These are phyloP conservation scores for Drosophila nigromelanica DNA, from an alignment of 1,140 invertebrate species.

Conservation along the genomic window DNA sequence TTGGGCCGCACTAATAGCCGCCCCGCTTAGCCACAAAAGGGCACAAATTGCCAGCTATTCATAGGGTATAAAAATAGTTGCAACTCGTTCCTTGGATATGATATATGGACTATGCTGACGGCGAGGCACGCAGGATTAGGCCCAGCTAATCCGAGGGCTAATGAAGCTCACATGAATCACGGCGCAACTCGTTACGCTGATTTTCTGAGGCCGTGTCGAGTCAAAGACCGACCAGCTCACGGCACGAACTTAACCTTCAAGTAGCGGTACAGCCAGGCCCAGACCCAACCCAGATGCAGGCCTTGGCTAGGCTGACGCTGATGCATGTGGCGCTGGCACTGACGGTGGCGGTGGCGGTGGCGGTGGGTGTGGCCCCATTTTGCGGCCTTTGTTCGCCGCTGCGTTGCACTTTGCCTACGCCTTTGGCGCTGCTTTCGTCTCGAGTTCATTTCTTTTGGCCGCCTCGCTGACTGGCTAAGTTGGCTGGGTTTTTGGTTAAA, in stretches of 20 bases:
- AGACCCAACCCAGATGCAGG: constrained; percentile 15
- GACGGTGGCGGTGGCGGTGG: neutral
- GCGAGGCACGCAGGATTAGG: constrained; percentile 22
- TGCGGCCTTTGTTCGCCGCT: constrained; percentile 43
- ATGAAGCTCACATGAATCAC: constrained; percentile 50
- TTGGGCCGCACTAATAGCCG: neutral
- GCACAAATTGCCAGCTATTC: constrained; percentile 33
- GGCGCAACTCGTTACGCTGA: constrained; percentile 32
- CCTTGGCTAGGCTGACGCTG: constrained; percentile 8
- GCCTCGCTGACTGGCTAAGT: constrained; percentile 30
- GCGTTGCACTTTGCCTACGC: constrained; percentile 37
- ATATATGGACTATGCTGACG: neutral
- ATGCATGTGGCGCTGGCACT: constrained; percentile 6
- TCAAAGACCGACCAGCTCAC: constrained; percentile 57
- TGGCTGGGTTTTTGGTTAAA: constrained; percentile 70
- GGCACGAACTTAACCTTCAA: constrained; percentile 70
- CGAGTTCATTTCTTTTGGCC: constrained; percentile 44
- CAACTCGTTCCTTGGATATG: neutral
- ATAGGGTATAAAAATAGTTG: constrained; percentile 27
- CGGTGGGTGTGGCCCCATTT: constrained; percentile 46
- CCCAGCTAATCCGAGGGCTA: constrained; percentile 45
- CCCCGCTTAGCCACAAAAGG: constrained; percentile 9
- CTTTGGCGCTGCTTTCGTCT: constrained; percentile 40
- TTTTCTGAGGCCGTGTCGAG: constrained; percentile 39
- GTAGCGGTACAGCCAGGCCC: constrained; percentile 22